Conservation (phyloP, 1,140 invertebrate species). For the Dreissena rostriformis region DNA sequence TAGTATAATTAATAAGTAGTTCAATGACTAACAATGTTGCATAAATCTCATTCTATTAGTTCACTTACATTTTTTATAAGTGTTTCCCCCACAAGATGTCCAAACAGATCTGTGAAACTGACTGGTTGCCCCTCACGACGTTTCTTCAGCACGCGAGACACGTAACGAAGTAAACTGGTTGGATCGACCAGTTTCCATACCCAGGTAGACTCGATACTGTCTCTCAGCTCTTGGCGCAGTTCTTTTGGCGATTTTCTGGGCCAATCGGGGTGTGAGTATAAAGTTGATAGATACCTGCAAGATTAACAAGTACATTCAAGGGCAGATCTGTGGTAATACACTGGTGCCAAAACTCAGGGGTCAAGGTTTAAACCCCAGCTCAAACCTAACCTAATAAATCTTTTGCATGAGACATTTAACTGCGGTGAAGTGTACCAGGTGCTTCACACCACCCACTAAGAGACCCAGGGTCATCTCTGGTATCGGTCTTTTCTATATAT, state of each 20-base stretch:
- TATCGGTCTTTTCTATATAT: too few species aligned
- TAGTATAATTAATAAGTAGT: too few species aligned
- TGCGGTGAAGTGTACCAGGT: too few species aligned
- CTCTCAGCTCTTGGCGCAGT: constrained; percentile 78
- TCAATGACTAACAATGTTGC: too few species aligned
- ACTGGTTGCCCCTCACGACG: constrained; percentile 81
- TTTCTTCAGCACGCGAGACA: constrained; percentile 79
- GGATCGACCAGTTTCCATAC: constrained; percentile 75
- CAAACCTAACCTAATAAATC: too few species aligned
- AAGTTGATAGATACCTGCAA: constrained; percentile 80
- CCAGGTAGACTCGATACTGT: constrained; percentile 78
- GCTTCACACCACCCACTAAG: too few species aligned
- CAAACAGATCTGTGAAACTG: constrained; percentile 83
- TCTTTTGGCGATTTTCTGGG: constrained; percentile 71
- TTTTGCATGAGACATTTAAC: too few species aligned
- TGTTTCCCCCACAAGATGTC: constrained; percentile 82
- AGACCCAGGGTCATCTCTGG: too few species aligned
- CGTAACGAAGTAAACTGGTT: constrained; percentile 76
- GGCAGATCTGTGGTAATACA: too few species aligned
- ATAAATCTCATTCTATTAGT: background rate
- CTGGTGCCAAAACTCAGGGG: too few species aligned
- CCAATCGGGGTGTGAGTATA: constrained; percentile 80
- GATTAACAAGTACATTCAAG: background rate
- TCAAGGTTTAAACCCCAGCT: too few species aligned
- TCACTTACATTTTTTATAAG: constrained; percentile 78